Evolutionary conservation across 2,888 invertebrate genomes (phyloP).

Genomic region (Ormyrus nitidulus): DNA sequence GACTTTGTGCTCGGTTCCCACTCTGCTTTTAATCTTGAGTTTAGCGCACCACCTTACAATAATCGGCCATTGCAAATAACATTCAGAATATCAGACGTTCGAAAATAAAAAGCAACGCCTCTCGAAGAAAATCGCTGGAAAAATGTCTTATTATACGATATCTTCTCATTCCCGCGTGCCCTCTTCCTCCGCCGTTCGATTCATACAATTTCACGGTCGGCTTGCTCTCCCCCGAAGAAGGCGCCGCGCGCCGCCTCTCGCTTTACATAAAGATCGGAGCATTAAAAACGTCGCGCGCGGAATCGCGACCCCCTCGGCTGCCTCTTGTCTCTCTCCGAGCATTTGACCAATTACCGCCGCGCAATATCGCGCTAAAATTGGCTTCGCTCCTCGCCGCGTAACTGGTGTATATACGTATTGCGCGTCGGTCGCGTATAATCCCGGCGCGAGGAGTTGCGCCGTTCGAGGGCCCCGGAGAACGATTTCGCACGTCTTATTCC

Average conservation of each 20-base stretch:
- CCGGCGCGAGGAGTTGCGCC: not conserved
- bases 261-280: conserved; percentile 76
- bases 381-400: conserved; percentile 57
- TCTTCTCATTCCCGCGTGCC: not conserved
- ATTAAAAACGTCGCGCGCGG: conserved; percentile 74
- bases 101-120: no score
- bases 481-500: conserved; percentile 55
- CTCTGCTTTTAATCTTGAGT: no score
- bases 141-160: no score
- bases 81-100: no score
- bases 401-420: conserved; percentile 7
- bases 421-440: conserved; percentile 4
- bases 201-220: conserved; percentile 75
- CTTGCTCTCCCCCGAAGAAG: conserved; percentile 65
- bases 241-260: conserved; percentile 62
- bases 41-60: no score
- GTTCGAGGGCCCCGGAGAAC: conserved; percentile 50
- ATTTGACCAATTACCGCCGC: conserved; percentile 67
- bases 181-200: conserved; percentile 62
- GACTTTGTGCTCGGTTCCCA: no score
- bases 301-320: conserved; percentile 66
- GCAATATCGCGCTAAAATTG: conserved; percentile 67
- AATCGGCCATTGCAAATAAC: no score
- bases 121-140: no score
- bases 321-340: conserved; percentile 49